These are phyloP conservation scores for Drosophila virilis DNA, from an alignment of 1,140 invertebrate genomes.

Conservation along the genomic window DNA sequence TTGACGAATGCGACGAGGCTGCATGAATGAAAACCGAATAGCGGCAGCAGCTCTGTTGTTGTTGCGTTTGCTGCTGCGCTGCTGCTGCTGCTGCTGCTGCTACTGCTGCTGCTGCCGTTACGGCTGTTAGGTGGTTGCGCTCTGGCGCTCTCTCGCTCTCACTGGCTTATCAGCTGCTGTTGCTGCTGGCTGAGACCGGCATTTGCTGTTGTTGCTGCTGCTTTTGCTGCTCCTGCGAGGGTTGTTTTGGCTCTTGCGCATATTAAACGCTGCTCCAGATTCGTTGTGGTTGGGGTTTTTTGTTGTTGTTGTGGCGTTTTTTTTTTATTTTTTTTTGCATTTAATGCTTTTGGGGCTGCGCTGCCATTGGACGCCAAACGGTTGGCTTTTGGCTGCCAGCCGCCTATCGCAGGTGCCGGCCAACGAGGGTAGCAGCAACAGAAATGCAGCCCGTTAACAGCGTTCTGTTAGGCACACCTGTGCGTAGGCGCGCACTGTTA, in stretches of 20 bases:
- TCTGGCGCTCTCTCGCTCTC: constrained; percentile 43
- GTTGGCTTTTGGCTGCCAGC: constrained; percentile 47
- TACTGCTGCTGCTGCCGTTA: constrained; percentile 5
- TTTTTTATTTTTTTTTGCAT: not conserved
- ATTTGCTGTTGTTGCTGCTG: constrained; percentile 14
- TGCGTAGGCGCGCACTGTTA: constrained; percentile 54
- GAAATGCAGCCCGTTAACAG: constrained; percentile 35
- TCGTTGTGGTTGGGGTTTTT: constrained; percentile 30
- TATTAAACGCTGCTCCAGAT: constrained; percentile 20
- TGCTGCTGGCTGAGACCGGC: constrained; percentile 11
- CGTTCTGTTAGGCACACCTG: constrained; percentile 45
- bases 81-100: constrained; percentile 1
- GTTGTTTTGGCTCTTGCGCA: constrained; percentile 69
- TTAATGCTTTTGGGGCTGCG: constrained; percentile 33
- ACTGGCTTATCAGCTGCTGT: constrained; percentile 31
- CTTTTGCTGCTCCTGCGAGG: constrained; percentile 40
- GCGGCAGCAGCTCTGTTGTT: constrained; percentile 25
- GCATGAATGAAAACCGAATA: constrained; percentile 66
- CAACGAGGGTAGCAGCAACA: constrained; percentile 41
- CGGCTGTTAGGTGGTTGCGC: constrained; percentile 41
- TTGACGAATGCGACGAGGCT: constrained; percentile 67
- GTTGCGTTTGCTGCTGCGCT: constrained; percentile 15
- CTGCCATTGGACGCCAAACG: constrained; percentile 64
- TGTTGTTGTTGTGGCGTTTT: constrained; percentile 18
- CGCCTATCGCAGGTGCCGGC: constrained; percentile 76